Percentiles rank a stretch among this genome's conserved stretches.
Evolutionary conservation across 2,888 invertebrate species (phyloP).

Genomic region (Trichopria drosophilae): DNA sequence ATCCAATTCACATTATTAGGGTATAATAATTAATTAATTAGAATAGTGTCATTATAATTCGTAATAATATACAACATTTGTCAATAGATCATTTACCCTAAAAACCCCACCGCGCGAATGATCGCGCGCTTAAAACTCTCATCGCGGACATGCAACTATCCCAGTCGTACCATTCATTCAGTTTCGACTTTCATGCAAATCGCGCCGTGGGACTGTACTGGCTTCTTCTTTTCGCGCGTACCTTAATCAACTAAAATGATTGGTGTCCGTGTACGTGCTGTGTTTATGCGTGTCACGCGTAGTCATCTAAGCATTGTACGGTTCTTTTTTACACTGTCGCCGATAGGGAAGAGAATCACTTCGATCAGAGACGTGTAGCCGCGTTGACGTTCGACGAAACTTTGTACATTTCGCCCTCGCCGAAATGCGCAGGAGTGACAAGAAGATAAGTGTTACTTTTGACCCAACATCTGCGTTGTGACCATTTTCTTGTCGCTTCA

Average conservation of each 20-base stretch:
- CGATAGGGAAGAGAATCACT: too few species aligned
- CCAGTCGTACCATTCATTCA: background rate
- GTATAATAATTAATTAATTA: constrained; percentile 58
- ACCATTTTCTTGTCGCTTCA: too few species aligned
- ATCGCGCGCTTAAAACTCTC: constrained; percentile 15
- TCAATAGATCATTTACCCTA: constrained; percentile 59
- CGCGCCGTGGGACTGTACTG: constrained; percentile 51
- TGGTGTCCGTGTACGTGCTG: constrained; percentile 31
- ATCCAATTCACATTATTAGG: constrained; percentile 58
- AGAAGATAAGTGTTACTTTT: too few species aligned
- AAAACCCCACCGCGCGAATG: constrained; percentile 48
- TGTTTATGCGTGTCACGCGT: constrained; percentile 20
- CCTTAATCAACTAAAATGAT: constrained; percentile 49
- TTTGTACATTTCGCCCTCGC: too few species aligned
- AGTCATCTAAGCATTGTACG: background rate
- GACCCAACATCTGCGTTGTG: too few species aligned
- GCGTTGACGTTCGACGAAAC: too few species aligned
- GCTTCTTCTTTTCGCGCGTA: constrained; percentile 50
- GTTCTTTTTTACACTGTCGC: background rate
- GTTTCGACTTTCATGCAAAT: constrained; percentile 30
- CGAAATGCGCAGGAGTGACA: too few species aligned
- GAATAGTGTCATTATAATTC: constrained; percentile 59
- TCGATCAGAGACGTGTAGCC: too few species aligned
- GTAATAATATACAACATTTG: constrained; percentile 59
- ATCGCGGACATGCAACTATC: background rate